Base-by-base conservation (phyloP, 2,113 vertebrate genomes). In the Macroglossus sobrinus region DNA sequence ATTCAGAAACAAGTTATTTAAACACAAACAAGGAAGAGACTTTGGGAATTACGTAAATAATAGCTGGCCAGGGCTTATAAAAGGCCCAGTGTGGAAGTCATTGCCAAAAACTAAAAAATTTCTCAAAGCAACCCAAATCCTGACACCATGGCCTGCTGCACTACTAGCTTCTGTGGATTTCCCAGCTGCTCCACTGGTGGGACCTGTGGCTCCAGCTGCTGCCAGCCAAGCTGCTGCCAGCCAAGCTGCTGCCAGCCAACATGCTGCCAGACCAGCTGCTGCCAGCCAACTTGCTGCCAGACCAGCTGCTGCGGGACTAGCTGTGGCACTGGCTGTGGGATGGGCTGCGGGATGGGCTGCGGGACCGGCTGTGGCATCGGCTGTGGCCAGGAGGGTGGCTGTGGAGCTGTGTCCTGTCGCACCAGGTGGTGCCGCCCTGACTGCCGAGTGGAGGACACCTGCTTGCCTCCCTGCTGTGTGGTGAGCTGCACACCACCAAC, bases 361-460 rank as follows among this genome's bases (percentile, higher is more conserved):
- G 87, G 94, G 19, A 43, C 5, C 0, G 18, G 84, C 1, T 79
- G 57, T 71, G 84, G 96, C 66, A 22, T 33, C 0, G 57, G 93
- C n/a, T 66, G 2, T 47, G 97, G 95, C 85, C 85, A 86, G 6
- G 78, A 22, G 6, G 24, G 61, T 11, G 38, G 97, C 91, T 13
- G 5, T 1, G 89, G 96, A 84, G 71, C n/a, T 0, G 2, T 94
- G 91, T 97, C 89, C 95, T 92, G 4, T 94, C 95, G 97, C 0
- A 75, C 74, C 75, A 93, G 97, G 40, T 98, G 97, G 97, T 97
- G 94, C 93, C 97, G 89, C 82, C 97, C 97, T 50, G 97, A 97
- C 91, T 96, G 97, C 95, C 93, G 93, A 0, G 86, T 97, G 85
- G 97, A 98, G 79, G 96, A 76, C 63, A 97, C 97, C 92, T 68